A percentile compares a stretch with the other conserved stretches of the same genome.
Evolutionary conservation across 2,888 invertebrate species (phyloP).

Genomic region (Athalia rosae): DNA sequence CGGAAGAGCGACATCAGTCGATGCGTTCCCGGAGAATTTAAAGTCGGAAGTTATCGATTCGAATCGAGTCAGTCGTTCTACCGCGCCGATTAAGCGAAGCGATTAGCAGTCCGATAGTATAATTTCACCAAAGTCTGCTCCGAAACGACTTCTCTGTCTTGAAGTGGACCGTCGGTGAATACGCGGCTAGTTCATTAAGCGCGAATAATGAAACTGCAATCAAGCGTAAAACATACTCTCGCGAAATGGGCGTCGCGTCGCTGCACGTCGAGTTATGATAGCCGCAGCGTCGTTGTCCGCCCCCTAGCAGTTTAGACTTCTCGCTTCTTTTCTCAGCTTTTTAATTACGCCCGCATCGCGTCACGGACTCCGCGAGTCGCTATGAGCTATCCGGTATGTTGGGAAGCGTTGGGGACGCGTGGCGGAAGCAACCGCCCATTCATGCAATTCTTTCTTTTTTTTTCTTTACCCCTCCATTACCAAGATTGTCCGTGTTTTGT

Average conservation of each 20-base stretch:
- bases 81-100: slow-evolving; percentile 1
- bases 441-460: slow-evolving; percentile 35
- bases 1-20: no score
- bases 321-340: slow-evolving; percentile 1
- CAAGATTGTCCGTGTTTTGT: slow-evolving; percentile 29
- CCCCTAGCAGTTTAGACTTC: slow-evolving; percentile 7
- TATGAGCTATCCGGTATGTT: not conserved
- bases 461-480: slow-evolving; percentile 30
- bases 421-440: slow-evolving; percentile 4
- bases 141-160: slow-evolving; percentile 30
- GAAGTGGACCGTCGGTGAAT: slow-evolving; percentile 23
- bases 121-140: slow-evolving; percentile 8
- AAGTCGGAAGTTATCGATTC: not conserved
- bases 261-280: slow-evolving; percentile 9
- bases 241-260: slow-evolving; percentile 4
- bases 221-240: slow-evolving; percentile 25
- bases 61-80: slow-evolving; percentile 17
- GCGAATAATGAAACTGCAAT: slow-evolving; percentile 29
- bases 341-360: slow-evolving; percentile 29
- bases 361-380: slow-evolving; percentile 18
- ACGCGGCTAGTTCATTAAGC: slow-evolving; percentile 27
- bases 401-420: slow-evolving; percentile 2
- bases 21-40: no score
- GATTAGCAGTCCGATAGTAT: slow-evolving; percentile 21
- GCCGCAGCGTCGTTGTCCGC: not conserved